phyloP scores from a whole-genome alignment of 1,140 invertebrate genomes.

The Drosophila bocqueti region DNA sequence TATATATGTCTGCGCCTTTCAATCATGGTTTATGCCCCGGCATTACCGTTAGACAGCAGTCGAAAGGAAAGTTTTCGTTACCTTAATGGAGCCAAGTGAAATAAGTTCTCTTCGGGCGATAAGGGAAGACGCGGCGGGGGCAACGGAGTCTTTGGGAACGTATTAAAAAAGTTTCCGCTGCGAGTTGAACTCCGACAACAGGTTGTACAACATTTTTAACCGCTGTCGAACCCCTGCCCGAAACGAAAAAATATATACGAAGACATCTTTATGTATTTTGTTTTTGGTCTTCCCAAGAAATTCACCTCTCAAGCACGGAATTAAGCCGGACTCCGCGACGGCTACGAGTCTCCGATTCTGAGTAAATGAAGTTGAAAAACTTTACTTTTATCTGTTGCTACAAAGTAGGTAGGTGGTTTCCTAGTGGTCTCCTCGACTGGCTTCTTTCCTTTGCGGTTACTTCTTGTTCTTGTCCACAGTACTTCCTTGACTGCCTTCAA shows the following conservation, averaged over 20 bases:
- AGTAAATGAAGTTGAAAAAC: constrained; percentile 65
- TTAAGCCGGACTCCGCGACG: constrained; percentile 27
- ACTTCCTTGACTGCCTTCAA: constrained; percentile 14
- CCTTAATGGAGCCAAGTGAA: constrained; percentile 55
- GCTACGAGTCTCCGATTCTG: constrained; percentile 34
- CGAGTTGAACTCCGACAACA: constrained; percentile 48
- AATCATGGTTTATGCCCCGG: constrained; percentile 58
- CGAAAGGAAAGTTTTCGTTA: constrained; percentile 60
- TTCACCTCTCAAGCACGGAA: constrained; percentile 22
- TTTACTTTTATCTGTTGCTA: constrained; percentile 54
- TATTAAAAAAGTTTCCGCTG: constrained; percentile 71
- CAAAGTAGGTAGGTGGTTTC: constrained; percentile 48
- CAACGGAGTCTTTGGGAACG: constrained; percentile 17
- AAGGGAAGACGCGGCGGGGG: constrained; percentile 1
- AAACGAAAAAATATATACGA: constrained; percentile 1
- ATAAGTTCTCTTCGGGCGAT: constrained; percentile 27
- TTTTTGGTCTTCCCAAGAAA: constrained; percentile 35
- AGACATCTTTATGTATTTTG: constrained; percentile 33
- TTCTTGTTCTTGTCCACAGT: constrained; percentile 13
- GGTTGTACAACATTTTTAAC: constrained; percentile 47
- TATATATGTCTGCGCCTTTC: constrained; percentile 49
- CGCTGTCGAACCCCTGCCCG: constrained; percentile 1
- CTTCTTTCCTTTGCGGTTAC: constrained; percentile 30
- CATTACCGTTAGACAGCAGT: constrained; percentile 32
- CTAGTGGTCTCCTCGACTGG: constrained; percentile 27